Conservation (phyloP, 2,888 invertebrate species). For the Subacronicta megacephala region DNA sequence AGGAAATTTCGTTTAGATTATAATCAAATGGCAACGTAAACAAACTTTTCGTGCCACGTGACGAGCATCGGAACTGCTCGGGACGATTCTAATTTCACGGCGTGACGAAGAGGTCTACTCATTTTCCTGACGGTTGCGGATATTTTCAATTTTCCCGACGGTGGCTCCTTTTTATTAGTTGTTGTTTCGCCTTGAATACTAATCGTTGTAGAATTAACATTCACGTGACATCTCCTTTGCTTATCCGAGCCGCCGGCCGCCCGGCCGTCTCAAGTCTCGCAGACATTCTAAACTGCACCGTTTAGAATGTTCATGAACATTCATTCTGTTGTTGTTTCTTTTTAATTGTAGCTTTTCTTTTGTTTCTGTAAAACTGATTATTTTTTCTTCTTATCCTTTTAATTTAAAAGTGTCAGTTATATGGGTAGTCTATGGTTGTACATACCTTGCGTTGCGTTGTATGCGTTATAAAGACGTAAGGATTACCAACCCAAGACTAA, state of each 20-base stretch:
- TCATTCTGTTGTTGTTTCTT: conserved; percentile 40
- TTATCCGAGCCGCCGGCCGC: conserved; percentile 65
- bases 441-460: no score
- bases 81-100: conserved; percentile 83
- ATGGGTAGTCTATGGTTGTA: no score
- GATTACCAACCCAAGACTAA: no score
- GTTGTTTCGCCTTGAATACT: conserved; percentile 87
- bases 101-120: conserved; percentile 83
- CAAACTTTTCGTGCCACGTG: conserved; percentile 83
- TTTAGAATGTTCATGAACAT: no score
- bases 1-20: conserved; percentile 74
- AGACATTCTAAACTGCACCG: conserved; percentile 39
- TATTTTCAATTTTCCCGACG: conserved; percentile 88
- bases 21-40: conserved; percentile 85
- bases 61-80: conserved; percentile 74
- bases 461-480: background rate
- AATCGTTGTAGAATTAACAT: conserved; percentile 81
- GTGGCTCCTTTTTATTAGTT: conserved; percentile 87
- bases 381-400: background rate
- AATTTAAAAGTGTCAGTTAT: no score
- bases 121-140: conserved; percentile 87
- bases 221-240: conserved; percentile 73
- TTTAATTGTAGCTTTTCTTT: conserved; percentile 29
- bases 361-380: conserved; percentile 15
- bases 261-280: conserved; percentile 39